Conservation (phyloP, 2,113 vertebrate species). For the Pomatorhinus ruficollis region DNA sequence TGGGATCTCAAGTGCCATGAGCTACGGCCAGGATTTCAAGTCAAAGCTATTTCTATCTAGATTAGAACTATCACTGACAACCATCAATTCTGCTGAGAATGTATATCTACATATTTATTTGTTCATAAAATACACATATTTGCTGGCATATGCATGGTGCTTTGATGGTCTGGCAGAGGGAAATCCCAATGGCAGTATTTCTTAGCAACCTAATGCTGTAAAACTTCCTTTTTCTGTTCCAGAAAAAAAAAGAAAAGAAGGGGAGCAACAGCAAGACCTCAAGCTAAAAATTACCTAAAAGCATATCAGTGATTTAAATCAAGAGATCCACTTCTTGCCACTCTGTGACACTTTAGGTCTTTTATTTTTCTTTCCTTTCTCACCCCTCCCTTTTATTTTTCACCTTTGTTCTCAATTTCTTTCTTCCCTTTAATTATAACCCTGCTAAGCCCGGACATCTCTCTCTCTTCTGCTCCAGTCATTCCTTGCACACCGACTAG, state of each 20-base stretch:
- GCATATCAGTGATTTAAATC: not conserved
- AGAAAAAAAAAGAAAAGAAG: not conserved
- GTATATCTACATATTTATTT: not conserved
- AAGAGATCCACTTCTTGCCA: not conserved
- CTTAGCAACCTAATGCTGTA: not conserved
- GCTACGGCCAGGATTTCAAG: not conserved
- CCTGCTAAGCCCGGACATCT: slow-evolving; percentile 18
- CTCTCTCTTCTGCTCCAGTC: not conserved
- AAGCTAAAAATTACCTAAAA: not conserved
- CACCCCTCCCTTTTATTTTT: not conserved
- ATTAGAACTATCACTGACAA: not conserved
- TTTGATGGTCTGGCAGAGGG: not conserved
- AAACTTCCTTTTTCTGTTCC: not conserved
- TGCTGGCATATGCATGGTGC: not conserved
- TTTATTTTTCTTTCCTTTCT: not conserved
- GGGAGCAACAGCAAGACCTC: not conserved
- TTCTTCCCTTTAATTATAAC: slow-evolving; percentile 40
- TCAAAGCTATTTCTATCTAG: not conserved
- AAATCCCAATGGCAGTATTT: not conserved
- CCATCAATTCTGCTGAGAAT: not conserved
- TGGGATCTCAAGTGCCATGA: not conserved
- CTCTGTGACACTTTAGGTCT: not conserved
- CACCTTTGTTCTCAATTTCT: slow-evolving; percentile 18
- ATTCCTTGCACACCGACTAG: slow-evolving; percentile 5
- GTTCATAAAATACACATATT: not conserved